Evolutionary conservation across 2,797 vertebrate genomes (phyloP).

Genomic region (Manis crassicaudata): DNA sequence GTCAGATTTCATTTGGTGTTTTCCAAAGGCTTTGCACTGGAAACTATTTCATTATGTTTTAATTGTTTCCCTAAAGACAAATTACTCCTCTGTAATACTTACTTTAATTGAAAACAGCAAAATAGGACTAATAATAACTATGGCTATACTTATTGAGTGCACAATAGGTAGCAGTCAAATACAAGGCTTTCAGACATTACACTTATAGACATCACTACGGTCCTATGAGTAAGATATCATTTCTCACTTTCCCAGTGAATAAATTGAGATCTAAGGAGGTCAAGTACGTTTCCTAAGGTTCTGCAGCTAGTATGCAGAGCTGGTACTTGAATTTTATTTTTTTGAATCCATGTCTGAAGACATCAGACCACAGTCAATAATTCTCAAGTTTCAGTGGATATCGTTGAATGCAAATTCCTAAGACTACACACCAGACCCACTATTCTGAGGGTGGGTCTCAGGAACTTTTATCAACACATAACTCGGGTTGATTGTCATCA

Average conservation of each 20-base stretch:
- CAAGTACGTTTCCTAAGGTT: not conserved
- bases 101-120: not conserved
- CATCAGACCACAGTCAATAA: not conserved
- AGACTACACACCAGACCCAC: fast-evolving
- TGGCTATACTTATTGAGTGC: not conserved
- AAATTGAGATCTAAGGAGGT: not conserved
- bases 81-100: not conserved
- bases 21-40: not conserved
- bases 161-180: not conserved
- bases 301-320: not conserved
- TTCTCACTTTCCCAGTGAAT: not conserved
- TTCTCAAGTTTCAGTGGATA: not conserved
- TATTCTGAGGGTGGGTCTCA: not conserved
- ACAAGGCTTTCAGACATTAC: fast-evolving
- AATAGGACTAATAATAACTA: not conserved
- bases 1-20: not conserved
- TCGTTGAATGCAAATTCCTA: too few relatives aligned
- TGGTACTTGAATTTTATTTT: not conserved
- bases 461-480: fast-evolving
- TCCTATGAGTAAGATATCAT: not conserved
- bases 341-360: not conserved
- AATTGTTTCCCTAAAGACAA: not conserved
- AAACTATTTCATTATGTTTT: not conserved
- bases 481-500: too few relatives aligned
- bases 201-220: fast-evolving